Percentiles rank a stretch among this genome's conserved stretches.
phyloP scores from a whole-genome alignment of 1,140 invertebrate species.

The Pseudomyrmex concolor region DNA sequence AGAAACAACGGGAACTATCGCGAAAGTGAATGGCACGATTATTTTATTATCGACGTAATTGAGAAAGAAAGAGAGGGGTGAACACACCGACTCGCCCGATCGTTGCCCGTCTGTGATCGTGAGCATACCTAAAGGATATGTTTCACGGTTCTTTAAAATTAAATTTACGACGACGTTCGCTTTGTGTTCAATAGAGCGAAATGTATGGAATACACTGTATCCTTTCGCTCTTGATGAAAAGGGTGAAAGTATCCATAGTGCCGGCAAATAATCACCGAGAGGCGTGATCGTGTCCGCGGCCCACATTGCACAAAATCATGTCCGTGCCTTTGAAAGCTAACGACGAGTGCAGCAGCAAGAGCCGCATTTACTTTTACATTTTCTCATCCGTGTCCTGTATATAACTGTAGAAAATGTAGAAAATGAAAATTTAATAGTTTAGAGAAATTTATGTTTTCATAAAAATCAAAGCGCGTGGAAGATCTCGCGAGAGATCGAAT shows the following conservation, averaged over 20 bases:
- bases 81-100: background rate
- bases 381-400: conserved; percentile 11
- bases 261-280: conserved; percentile 28
- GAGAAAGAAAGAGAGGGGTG: background rate
- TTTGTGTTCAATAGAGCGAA: background rate
- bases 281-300: conserved; percentile 38
- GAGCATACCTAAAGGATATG: background rate
- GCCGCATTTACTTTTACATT: conserved; percentile 26
- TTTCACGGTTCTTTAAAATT: background rate
- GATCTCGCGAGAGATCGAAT: too few species aligned
- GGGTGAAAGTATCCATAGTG: conserved; percentile 41
- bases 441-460: conserved; percentile 18
- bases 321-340: conserved; percentile 21
- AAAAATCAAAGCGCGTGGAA: background rate
- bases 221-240: conserved; percentile 44
- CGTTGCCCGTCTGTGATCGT: too few species aligned
- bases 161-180: background rate
- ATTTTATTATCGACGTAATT: conserved; percentile 32
- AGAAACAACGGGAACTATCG: conserved; percentile 22
- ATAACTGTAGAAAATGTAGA: background rate
- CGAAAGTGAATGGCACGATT: conserved; percentile 15
- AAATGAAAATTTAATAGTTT: background rate
- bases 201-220: background rate
- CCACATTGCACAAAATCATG: conserved; percentile 40
- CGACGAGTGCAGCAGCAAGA: background rate